Conservation (phyloP, 2,797 vertebrate species). For the Betta splendens region DNA sequence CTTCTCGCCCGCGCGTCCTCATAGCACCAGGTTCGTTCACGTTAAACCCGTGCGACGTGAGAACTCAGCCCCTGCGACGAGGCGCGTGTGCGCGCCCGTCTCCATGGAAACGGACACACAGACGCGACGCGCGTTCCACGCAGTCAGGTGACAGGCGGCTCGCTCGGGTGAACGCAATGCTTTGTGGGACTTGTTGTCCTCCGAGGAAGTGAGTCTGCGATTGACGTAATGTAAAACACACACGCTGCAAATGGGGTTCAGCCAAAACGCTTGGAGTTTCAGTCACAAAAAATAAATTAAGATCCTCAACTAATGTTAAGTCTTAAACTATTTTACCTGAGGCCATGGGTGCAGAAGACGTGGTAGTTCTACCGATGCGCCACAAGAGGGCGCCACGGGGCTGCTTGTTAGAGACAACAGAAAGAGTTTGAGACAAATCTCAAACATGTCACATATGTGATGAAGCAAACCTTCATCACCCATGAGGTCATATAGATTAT, state of each 20-base stretch:
- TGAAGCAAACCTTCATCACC: too few species aligned
- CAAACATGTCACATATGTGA: too few species aligned
- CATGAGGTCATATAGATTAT: neutral
- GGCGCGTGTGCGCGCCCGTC: slow-evolving; percentile 33
- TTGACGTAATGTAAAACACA: neutral
- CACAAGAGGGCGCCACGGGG: slow-evolving; percentile 41
- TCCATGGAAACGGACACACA: slow-evolving; percentile 76
- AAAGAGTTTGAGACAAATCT: too few species aligned
- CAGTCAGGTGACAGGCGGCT: slow-evolving; percentile 13
- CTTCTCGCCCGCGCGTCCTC: slow-evolving; percentile 42
- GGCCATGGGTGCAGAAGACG: too few species aligned
- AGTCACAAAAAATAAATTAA: too few species aligned
- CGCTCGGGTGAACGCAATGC: slow-evolving; percentile 35
- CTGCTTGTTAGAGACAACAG: too few species aligned
- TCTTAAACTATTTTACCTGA: too few species aligned
- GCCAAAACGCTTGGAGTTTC: too few species aligned
- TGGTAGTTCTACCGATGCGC: neutral
- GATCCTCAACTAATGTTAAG: too few species aligned
- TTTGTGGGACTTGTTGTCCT: slow-evolving; percentile 67
- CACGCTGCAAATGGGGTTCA: too few species aligned
- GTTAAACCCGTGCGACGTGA: slow-evolving; percentile 22
- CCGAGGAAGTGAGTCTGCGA: accelerated
- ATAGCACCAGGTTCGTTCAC: slow-evolving; percentile 35
- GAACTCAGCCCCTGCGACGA: slow-evolving; percentile 27
- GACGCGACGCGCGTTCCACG: slow-evolving; percentile 19